Conservation (phyloP, 1,140 invertebrate species). For the Danaus melanippus region DNA sequence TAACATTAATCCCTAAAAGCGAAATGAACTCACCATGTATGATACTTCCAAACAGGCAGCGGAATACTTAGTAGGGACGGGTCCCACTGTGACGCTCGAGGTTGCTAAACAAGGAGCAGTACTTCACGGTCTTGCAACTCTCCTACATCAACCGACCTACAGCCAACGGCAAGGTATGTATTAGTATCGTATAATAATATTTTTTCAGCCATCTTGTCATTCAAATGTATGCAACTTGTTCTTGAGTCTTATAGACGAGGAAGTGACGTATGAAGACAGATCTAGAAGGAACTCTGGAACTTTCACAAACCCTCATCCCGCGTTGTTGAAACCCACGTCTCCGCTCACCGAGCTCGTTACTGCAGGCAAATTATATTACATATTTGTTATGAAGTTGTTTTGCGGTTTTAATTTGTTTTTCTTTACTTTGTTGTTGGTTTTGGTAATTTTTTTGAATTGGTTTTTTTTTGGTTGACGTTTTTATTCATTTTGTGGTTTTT, state of each 20-base stretch:
- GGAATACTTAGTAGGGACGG: slow-evolving; percentile 94
- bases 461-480: slow-evolving; percentile 15
- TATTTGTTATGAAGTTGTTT: slow-evolving; percentile 1
- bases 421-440: neutral
- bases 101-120: slow-evolving; percentile 98
- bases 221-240: slow-evolving; percentile 10
- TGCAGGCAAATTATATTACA: slow-evolving; percentile 41
- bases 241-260: slow-evolving; percentile 30
- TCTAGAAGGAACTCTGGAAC: slow-evolving; percentile 55
- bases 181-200: slow-evolving; percentile 1
- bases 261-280: slow-evolving; percentile 46
- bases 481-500: slow-evolving; percentile 13
- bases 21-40: neutral
- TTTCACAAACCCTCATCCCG: slow-evolving; percentile 61
- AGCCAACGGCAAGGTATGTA: slow-evolving; percentile 78
- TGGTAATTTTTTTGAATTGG: slow-evolving; percentile 9
- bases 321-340: slow-evolving; percentile 46
- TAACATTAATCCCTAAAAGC: too few species aligned
- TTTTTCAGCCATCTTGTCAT: neutral
- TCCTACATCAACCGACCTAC: slow-evolving; percentile 91
- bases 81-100: slow-evolving; percentile 93
- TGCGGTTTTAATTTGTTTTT: slow-evolving; percentile 5
- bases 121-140: slow-evolving; percentile 94
- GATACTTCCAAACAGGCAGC: slow-evolving; percentile 77
- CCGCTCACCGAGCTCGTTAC: slow-evolving; percentile 63